Conservation (phyloP, 2,113 vertebrate species). For the Gulo gulo region DNA sequence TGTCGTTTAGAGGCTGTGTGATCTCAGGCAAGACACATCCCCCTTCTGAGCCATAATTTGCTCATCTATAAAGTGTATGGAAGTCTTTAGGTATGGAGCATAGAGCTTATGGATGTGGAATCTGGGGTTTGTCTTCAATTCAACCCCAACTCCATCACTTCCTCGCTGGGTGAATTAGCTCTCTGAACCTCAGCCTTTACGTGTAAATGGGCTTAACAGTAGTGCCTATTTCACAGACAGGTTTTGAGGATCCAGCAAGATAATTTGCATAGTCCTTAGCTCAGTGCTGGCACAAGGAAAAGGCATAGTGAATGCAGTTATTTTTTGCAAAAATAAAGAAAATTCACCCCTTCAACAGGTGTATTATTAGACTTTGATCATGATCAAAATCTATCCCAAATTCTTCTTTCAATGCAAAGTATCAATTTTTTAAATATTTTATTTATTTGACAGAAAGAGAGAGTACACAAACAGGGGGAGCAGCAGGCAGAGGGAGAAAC, state of each 20-base stretch:
- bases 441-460: too few species aligned
- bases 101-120: neutral
- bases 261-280: neutral
- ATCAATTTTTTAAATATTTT: neutral
- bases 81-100: neutral
- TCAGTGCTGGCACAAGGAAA: neutral
- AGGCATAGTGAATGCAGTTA: neutral
- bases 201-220: neutral
- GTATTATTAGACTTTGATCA: neutral
- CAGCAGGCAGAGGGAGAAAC: too few species aligned
- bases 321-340: neutral
- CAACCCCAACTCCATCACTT: neutral
- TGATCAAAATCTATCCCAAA: neutral
- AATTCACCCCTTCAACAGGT: neutral
- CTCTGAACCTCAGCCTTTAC: neutral
- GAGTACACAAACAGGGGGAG: too few species aligned
- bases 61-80: neutral
- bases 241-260: neutral
- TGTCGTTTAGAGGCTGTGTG: neutral
- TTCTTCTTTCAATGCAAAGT: neutral
- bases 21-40: neutral
- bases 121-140: neutral
- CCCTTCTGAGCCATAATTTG: neutral
- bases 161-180: neutral
- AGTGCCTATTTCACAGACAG: fast-evolving